Base-by-base conservation (phyloP, 2,888 invertebrate genomes). In the Meteorus cinctellus region DNA sequence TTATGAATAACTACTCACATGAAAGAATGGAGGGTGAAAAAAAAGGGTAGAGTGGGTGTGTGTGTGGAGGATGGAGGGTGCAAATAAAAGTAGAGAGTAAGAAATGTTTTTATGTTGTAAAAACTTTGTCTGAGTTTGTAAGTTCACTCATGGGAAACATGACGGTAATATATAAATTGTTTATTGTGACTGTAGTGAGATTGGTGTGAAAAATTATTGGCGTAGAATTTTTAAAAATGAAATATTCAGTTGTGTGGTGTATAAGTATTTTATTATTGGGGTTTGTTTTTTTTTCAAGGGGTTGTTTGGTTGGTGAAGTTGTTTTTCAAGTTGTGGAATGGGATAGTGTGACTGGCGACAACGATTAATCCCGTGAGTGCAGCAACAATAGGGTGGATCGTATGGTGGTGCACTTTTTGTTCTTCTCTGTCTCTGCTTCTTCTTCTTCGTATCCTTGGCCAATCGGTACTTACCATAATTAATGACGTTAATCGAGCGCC, bases 1-100 rank as follows among this genome's bases (percentile, higher is more conserved):
- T 82, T 85, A 86, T 86, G 86, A 86, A 86, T 86, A 86, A 84
- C 86, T 86, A 86, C 84, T 84, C 85, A 83, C 82, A 82, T 84
- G 84, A 85, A 86, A 85, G 85, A 83, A 83, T 80, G 82, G 84
- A 86, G 85, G 81, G 19, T 19, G 19, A 24, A 55, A n/a, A n/a
- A n/a, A n/a, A n/a, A n/a, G n/a, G n/a, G n/a, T n/a, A n/a, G n/a
- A n/a, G 24, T 24, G 24, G 0, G 24, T 24, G 24, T 24, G 24
- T 24, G 24, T 24, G n/a, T 4, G n/a, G 10, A 55, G 19, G 8
- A 55, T n/a, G 8, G n/a, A 19, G 19, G 19, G 41, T 12, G 12
- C 8, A 1, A 41, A 41, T 41, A 41, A 41, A 41, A 41, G 41
- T 41, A 41, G 0, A 41, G 8, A 8, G 8, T 41, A 12, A 41